phyloP scores from a whole-genome alignment of 2,113 vertebrate genomes.

The Theristicus caerulescens region DNA sequence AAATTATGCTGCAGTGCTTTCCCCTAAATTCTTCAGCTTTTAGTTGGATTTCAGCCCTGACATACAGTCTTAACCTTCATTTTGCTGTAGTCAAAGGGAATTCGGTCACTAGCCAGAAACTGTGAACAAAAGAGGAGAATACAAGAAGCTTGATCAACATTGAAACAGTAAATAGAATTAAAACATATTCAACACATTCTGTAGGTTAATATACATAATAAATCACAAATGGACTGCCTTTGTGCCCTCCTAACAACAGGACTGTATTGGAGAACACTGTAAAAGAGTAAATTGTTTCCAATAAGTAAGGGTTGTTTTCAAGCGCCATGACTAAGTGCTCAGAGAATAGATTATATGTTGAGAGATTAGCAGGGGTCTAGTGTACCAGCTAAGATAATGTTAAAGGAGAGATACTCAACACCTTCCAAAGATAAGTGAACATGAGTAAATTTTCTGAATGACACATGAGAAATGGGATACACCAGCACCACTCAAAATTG shows the following conservation, averaged over 20 bases:
- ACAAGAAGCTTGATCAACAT: not conserved
- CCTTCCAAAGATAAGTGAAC: not conserved
- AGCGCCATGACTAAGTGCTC: not conserved
- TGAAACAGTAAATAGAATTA: not conserved
- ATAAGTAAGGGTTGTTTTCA: not conserved
- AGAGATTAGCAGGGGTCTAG: not conserved
- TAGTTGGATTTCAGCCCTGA: not conserved
- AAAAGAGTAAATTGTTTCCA: not conserved
- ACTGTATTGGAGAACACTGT: not conserved
- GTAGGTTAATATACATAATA: not conserved
- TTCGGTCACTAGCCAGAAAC: not conserved
- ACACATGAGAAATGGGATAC: not conserved
- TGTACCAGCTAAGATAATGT: not conserved
- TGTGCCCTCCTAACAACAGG: not conserved
- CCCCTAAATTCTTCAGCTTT: not conserved
- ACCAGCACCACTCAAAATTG: not conserved
- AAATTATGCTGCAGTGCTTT: not conserved
- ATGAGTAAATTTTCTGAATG: not conserved
- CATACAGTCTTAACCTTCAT: not conserved
- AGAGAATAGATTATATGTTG: not conserved
- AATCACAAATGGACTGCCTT: not conserved
- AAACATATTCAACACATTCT: not conserved
- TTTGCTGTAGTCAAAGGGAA: not conserved
- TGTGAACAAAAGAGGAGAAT: not conserved
- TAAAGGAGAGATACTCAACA: not conserved